phyloP scores from a whole-genome alignment of 2,113 vertebrate genomes.

The Lagenorhynchus albirostris region DNA sequence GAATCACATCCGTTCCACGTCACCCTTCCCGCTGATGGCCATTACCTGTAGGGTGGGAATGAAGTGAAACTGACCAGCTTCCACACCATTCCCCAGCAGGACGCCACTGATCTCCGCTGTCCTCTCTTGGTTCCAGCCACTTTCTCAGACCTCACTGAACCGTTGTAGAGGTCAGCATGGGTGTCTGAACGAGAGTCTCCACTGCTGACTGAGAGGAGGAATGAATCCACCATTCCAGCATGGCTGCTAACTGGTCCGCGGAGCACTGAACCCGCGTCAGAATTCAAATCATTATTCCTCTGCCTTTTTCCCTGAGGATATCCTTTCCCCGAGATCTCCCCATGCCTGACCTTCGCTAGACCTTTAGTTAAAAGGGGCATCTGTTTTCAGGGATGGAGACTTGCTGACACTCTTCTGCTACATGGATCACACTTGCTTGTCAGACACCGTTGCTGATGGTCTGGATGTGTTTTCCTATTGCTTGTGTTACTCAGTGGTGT shows the following conservation, averaged over 20 bases:
- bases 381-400: not conserved
- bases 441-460: not conserved
- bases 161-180: not conserved
- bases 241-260: not conserved
- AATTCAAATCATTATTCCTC: not conserved
- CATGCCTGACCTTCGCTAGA: not conserved
- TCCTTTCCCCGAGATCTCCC: not conserved
- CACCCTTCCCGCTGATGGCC: accelerated
- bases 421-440: not conserved
- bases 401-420: not conserved
- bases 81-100: accelerated
- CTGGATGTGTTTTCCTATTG: not conserved
- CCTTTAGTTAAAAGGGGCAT: not conserved
- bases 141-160: accelerated
- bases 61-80: accelerated
- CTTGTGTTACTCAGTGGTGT: not conserved
- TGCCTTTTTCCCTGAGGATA: not conserved
- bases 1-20: accelerated
- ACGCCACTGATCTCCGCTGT: accelerated
- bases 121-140: not conserved
- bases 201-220: accelerated
- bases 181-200: accelerated
- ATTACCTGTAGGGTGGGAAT: accelerated
- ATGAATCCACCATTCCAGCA: accelerated
- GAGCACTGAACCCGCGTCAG: accelerated